These are phyloP conservation scores for Catharus fuscescens DNA, from an alignment of 2,113 vertebrate genomes.

Conservation along the genomic window DNA sequence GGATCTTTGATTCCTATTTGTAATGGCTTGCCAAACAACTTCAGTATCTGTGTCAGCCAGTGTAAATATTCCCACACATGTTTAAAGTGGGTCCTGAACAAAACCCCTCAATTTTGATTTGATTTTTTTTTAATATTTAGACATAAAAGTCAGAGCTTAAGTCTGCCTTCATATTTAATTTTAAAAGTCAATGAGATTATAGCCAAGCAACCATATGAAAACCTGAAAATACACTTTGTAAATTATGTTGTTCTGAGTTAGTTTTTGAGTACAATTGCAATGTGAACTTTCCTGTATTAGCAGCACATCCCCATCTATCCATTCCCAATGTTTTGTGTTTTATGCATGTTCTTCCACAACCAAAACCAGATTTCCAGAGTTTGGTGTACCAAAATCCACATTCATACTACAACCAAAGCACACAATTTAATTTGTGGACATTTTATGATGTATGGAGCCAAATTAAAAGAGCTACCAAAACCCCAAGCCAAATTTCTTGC, in stretches of 20 bases:
- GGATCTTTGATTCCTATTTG: neutral
- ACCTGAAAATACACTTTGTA: neutral
- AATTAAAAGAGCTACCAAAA: neutral
- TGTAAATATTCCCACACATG: rapidly evolving
- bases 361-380: neutral
- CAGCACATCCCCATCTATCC: neutral
- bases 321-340: neutral
- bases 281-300: neutral
- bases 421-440: neutral
- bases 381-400: neutral
- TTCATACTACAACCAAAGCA: neutral
- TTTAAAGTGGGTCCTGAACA: neutral
- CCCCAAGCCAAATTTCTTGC: neutral
- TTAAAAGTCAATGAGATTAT: neutral
- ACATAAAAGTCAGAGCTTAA: neutral
- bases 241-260: neutral
- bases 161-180: neutral
- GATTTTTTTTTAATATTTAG: neutral
- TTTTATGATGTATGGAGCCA: neutral
- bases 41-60: neutral
- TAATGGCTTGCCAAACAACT: neutral
- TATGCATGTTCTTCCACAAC: neutral
- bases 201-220: neutral
- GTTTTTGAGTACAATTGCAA: neutral
- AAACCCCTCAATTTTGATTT: neutral